A percentile compares a stretch with the other conserved stretches of the same genome.
Conservation (phyloP, 2,113 vertebrate genomes). For the Otolemur garnettii region DNA sequence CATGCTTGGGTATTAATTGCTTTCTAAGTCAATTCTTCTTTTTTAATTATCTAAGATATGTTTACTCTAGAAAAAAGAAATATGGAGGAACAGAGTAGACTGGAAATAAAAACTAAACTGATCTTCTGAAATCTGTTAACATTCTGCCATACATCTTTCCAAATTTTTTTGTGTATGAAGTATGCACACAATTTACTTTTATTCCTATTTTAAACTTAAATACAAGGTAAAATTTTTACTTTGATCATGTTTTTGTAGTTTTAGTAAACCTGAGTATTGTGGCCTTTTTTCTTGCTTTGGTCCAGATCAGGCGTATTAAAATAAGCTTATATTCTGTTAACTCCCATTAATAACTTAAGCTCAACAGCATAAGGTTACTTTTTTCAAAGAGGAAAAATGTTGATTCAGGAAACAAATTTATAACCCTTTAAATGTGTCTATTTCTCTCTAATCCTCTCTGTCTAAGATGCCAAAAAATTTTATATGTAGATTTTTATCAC, state of each 20-base stretch:
- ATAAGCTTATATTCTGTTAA: not conserved
- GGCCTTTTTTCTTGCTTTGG: not conserved
- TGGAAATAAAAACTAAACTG: not conserved
- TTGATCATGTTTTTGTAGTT: not conserved
- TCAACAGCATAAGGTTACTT: not conserved
- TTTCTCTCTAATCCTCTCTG: not conserved
- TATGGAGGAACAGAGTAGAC: not conserved
- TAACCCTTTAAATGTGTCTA: not conserved
- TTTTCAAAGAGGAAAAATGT: not conserved
- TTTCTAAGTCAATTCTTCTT: not conserved
- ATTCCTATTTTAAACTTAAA: not conserved
- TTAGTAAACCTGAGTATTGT: not conserved
- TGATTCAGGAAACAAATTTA: not conserved
- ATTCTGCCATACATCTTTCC: not conserved
- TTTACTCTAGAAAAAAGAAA: not conserved
- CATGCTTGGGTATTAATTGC: not conserved
- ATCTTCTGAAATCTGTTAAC: not conserved
- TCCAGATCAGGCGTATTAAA: not conserved
- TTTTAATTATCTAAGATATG: not conserved
- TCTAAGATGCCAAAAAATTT: not conserved
- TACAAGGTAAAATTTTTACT: not conserved
- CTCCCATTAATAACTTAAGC: not conserved
- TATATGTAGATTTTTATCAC: not conserved
- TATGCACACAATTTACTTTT: not conserved
- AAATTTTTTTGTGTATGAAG: not conserved